Base-by-base conservation (phyloP, 2,113 vertebrate genomes). In the Antennarius striatus region DNA sequence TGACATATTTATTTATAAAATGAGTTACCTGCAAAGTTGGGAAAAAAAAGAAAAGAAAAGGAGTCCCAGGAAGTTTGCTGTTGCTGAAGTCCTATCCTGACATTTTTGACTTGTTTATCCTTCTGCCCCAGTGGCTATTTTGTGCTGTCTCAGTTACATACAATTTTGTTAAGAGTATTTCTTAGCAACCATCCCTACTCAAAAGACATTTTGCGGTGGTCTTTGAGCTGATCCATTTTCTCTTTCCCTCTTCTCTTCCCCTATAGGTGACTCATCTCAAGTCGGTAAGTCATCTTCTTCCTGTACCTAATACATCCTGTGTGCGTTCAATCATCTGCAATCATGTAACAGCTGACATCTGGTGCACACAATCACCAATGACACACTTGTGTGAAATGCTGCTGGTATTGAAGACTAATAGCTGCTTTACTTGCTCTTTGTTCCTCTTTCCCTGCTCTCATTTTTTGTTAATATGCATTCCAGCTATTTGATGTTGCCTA, bases 251-350 rank as follows among this genome's bases (percentile, higher is more conserved):
- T 64, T 49, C 3, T 59, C 49, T 62, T 54, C 22, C 10, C 54
- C 52, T 63, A 4, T 72, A 93, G 92, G 92, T 85, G 92, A 93
- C 73, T 89, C 90, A 82, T 90, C 92, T 59, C 89, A 85, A 84
- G 80, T 69, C 29, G 92, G 92, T 93, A 86, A 92, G 92, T 91
- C 17, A 5, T 3, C 50, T 40, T 66, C 3, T 32, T 39, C 73
- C 32, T 56, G 5, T 63, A 45, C 29, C 46, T 67, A 54, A 2
- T 32, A 11, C 15, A 42, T 32, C 12, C 14, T 17, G 30, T 62
- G 11, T 47, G 8, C n/a, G 3, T 29, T 52, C 4, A 22, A 16
- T 22, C 16, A 43, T 12, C 5, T 43, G 42, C 42, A 43, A 11
- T 43, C 42, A 43, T 6, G 3, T 43, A 43, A 43, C 42, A 43